phyloP scores from a whole-genome alignment of 2,888 invertebrate species.

The Ophion slaviceki region DNA sequence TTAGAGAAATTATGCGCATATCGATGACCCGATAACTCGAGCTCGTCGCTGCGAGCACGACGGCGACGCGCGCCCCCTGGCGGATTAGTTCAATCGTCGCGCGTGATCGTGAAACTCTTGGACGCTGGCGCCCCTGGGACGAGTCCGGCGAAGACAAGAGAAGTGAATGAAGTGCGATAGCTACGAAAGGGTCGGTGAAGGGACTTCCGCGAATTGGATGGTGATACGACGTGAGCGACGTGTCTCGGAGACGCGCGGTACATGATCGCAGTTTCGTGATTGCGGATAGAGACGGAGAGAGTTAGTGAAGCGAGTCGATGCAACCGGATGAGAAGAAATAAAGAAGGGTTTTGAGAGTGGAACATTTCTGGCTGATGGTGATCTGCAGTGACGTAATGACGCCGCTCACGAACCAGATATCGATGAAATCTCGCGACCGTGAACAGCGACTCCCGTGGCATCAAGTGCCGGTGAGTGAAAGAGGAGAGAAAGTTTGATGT shows the following conservation, averaged over 20 bases:
- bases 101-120: neutral
- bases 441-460: neutral
- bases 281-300: constrained; percentile 31
- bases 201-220: constrained; percentile 51
- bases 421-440: constrained; percentile 13
- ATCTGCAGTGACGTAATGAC: neutral
- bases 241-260: constrained; percentile 44
- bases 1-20: neutral
- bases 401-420: constrained; percentile 4
- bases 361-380: neutral
- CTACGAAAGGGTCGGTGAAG: neutral
- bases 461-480: constrained; percentile 8
- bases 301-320: neutral
- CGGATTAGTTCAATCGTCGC: neutral
- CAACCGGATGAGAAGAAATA: constrained; percentile 16
- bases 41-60: neutral
- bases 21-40: neutral
- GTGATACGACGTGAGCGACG: constrained; percentile 49
- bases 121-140: neutral
- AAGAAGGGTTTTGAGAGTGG: neutral
- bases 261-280: neutral
- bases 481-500: constrained; percentile 12
- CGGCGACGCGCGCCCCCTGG: neutral
- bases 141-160: neutral
- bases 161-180: neutral